Evolutionary conservation across 2,113 vertebrate species (phyloP).

Genomic region (Rallus limicola): DNA sequence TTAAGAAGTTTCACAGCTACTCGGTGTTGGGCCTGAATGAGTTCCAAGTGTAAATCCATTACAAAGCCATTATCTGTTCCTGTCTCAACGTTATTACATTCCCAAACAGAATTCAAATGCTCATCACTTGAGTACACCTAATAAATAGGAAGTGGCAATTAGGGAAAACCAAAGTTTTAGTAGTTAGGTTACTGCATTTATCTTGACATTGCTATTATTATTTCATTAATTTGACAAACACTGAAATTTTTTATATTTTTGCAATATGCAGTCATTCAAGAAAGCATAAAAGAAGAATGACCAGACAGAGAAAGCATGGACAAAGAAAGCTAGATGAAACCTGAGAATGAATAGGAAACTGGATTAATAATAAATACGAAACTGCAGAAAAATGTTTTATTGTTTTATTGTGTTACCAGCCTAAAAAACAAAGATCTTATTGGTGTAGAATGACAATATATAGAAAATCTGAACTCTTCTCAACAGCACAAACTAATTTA

Average conservation of each 20-base stretch:
- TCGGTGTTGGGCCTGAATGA: conserved; percentile 85
- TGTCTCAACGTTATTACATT: conserved; percentile 12
- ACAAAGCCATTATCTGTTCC: conserved; percentile 59
- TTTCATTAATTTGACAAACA: background rate
- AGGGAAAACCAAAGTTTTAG: background rate
- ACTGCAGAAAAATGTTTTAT: background rate
- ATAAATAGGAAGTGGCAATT: conserved; percentile 25
- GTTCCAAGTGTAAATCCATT: conserved; percentile 87
- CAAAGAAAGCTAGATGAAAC: background rate
- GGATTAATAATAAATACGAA: background rate
- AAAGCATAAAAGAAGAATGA: background rate
- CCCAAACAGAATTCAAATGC: conserved; percentile 20
- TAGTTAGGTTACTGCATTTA: background rate
- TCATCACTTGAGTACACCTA: conserved; percentile 32
- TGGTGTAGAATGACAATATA: background rate
- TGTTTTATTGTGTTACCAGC: background rate
- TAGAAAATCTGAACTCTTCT: background rate
- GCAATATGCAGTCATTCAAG: background rate
- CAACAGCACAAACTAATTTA: background rate
- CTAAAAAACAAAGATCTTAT: background rate
- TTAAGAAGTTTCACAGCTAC: conserved; percentile 83
- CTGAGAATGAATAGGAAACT: background rate
- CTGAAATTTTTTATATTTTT: background rate
- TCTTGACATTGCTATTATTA: background rate
- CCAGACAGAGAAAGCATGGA: background rate